phyloP scores from a whole-genome alignment of 2,888 invertebrate species.

The Noctua pronuba region DNA sequence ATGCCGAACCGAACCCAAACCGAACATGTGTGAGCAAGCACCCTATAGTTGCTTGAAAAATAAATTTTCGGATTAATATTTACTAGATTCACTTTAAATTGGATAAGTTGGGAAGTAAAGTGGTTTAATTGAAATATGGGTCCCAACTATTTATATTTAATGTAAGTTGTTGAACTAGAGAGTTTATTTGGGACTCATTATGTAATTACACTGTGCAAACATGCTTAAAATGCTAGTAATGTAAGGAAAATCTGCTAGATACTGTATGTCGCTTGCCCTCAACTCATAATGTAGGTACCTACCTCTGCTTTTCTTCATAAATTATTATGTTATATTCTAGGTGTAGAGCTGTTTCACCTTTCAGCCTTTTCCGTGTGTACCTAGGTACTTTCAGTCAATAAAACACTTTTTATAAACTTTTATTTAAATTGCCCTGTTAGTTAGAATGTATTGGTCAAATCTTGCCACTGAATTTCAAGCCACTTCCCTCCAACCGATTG shows the following conservation, averaged over 20 bases:
- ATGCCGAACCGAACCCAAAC: background rate
- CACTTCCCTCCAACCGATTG: no score
- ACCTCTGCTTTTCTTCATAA: background rate
- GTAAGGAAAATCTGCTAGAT: background rate
- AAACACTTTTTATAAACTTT: background rate
- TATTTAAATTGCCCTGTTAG: background rate
- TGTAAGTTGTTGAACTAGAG: background rate
- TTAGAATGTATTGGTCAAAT: background rate
- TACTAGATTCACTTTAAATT: slow-evolving; percentile 45
- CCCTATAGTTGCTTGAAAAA: slow-evolving; percentile 1
- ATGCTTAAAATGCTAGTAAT: background rate
- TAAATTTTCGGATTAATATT: slow-evolving; percentile 29
- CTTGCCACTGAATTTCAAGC: background rate
- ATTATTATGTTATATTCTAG: background rate
- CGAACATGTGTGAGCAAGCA: background rate
- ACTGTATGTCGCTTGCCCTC: background rate
- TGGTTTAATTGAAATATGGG: slow-evolving; percentile 33
- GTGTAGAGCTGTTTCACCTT: background rate
- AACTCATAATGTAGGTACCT: background rate
- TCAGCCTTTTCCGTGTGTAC: background rate
- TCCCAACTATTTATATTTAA: slow-evolving; percentile 2
- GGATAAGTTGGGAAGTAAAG: slow-evolving; percentile 43
- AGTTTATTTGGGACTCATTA: background rate
- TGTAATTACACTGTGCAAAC: background rate
- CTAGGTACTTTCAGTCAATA: background rate